Evolutionary conservation across 2,113 vertebrate genomes (phyloP).

Genomic region (Erythrocercus mccallii): DNA sequence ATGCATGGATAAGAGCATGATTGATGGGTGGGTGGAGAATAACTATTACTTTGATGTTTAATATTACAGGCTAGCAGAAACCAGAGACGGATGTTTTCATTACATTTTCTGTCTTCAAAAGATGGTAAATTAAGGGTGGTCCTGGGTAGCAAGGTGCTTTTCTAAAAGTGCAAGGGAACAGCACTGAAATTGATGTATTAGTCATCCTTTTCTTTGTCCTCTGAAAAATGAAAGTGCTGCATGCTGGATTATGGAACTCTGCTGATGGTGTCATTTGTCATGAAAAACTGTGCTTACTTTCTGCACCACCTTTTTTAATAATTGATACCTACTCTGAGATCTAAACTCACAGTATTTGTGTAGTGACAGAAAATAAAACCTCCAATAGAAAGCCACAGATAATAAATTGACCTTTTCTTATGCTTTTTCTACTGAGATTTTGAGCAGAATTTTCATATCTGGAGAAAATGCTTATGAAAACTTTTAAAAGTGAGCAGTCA

Average conservation of each 20-base stretch:
- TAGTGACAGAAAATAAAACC: not conserved
- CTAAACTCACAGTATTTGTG: not conserved
- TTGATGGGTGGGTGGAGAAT: constrained; percentile 1
- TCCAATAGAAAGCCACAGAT: not conserved
- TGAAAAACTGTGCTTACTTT: constrained; percentile 14
- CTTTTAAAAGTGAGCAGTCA: not conserved
- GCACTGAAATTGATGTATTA: not conserved
- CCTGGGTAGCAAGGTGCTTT: constrained; percentile 19
- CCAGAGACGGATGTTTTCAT: constrained; percentile 15
- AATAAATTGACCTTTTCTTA: not conserved
- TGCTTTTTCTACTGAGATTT: not conserved
- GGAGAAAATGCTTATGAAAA: not conserved
- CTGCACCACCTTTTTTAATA: not conserved
- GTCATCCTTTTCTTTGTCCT: not conserved
- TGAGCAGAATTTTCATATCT: not conserved
- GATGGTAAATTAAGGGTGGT: constrained; percentile 30
- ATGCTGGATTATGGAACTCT: not conserved
- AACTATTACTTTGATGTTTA: not conserved
- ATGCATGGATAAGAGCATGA: not conserved
- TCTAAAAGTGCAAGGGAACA: not conserved
- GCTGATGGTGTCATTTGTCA: constrained; percentile 22
- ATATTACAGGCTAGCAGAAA: not conserved
- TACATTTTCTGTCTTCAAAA: constrained; percentile 20
- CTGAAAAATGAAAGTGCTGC: constrained; percentile 14
- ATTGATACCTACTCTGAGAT: constrained; percentile 1